These are phyloP conservation scores for Thamnophis sirtalis DNA, from an alignment of 2,113 vertebrate species.

Conservation along the genomic window DNA sequence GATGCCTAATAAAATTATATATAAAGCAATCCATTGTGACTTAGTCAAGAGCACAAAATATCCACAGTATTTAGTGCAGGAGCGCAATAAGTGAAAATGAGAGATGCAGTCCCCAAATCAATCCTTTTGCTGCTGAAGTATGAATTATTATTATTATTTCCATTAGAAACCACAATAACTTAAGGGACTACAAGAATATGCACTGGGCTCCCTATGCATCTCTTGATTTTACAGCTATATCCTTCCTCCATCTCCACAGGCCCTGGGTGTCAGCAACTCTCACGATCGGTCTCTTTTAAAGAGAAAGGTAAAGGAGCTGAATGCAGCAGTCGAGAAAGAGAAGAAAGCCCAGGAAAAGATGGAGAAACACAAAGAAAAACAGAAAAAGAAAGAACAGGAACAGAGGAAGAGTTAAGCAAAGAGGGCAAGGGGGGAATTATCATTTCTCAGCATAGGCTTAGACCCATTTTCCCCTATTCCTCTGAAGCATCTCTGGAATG, in stretches of 20 bases:
- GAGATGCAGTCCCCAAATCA: neutral
- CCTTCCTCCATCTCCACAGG: constrained; percentile 54
- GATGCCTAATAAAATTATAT: neutral
- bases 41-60: neutral
- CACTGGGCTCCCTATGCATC: neutral
- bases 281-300: constrained; percentile 81
- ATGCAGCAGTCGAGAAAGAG: constrained; percentile 74
- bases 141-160: neutral
- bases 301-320: constrained; percentile 82
- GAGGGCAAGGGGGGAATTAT: neutral
- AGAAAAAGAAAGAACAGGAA: constrained; percentile 74
- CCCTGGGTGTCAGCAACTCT: constrained; percentile 80
- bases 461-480: neutral
- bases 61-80: neutral
- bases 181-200: neutral
- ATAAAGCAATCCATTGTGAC: neutral
- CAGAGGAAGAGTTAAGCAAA: constrained; percentile 53
- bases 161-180: neutral
- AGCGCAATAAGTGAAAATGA: neutral
- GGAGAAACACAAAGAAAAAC: constrained; percentile 81
- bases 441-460: neutral
- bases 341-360: constrained; percentile 82
- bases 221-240: neutral
- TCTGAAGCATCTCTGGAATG: neutral
- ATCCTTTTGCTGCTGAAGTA: neutral